phyloP scores from a whole-genome alignment of 2,888 invertebrate species.

The Zonitis immaculata region DNA sequence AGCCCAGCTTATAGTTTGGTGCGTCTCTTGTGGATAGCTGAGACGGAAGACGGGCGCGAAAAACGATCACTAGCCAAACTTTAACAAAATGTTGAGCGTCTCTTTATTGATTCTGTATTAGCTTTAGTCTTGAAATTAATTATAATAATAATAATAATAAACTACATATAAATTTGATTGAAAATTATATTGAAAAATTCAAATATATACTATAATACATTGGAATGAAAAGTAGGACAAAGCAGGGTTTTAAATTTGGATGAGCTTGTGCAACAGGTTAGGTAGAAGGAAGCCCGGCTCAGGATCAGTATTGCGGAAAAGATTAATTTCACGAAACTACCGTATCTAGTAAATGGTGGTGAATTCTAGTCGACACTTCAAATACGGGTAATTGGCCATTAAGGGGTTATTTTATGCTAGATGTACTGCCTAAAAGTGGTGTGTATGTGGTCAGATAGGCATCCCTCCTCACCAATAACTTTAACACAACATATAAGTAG shows the following conservation, averaged over 20 bases:
- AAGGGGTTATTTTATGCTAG: conserved; percentile 39
- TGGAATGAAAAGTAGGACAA: neutral
- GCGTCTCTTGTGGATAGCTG: conserved; percentile 46
- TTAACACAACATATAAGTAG: conserved; percentile 44
- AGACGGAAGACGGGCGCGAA: conserved; percentile 42
- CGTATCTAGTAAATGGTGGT: conserved; percentile 25
- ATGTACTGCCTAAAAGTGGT: conserved; percentile 34
- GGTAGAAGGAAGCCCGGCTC: conserved; percentile 26
- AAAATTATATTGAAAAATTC: too few relatives aligned
- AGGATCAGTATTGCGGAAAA: conserved; percentile 34
- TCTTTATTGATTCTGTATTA: conserved; percentile 40
- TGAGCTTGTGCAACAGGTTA: conserved; percentile 42
- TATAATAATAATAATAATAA: too few relatives aligned
- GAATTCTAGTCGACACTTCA: conserved; percentile 24
- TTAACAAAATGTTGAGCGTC: conserved; percentile 34
- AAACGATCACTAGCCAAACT: conserved; percentile 42
- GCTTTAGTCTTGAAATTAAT: too few relatives aligned
- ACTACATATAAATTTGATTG: too few relatives aligned
- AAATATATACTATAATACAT: too few relatives aligned
- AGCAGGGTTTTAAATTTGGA: conserved; percentile 36
- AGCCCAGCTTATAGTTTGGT: conserved; percentile 51
- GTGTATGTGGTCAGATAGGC: conserved; percentile 44
- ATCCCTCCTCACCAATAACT: conserved; percentile 34
- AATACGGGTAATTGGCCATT: conserved; percentile 42
- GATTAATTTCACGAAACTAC: conserved; percentile 37